A percentile compares a stretch with the other conserved stretches of the same genome.
These are phyloP conservation scores for Rhimphoctona megacephalus DNA, from an alignment of 2,888 invertebrate species.

Conservation along the genomic window DNA sequence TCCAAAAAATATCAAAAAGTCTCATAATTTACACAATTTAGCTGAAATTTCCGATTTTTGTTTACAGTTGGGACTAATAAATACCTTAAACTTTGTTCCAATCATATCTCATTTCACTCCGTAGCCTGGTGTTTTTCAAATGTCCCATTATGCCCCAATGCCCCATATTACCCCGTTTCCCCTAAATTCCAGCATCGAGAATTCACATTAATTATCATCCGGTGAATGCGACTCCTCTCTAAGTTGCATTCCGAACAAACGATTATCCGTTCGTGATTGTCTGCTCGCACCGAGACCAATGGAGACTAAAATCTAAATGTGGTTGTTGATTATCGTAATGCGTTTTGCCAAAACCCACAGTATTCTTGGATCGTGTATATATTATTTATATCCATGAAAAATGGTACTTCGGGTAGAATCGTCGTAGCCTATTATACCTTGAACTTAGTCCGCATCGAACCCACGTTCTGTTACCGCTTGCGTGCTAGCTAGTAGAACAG, in stretches of 20 bases:
- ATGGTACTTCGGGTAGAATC: conserved; percentile 32
- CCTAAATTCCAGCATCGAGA: not conserved
- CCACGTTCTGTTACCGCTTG: conserved; percentile 11
- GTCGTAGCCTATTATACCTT: conserved; percentile 11
- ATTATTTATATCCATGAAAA: conserved; percentile 10
- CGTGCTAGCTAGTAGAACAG: conserved; percentile 47
- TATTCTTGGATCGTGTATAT: conserved; percentile 8
- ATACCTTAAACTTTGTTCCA: no score
- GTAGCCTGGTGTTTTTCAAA: not conserved
- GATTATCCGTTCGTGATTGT: conserved; percentile 37
- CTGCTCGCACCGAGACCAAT: not conserved
- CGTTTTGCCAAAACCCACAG: not conserved
- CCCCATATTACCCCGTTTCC: not conserved
- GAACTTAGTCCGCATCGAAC: conserved; percentile 40
- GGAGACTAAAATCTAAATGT: conserved; percentile 6
- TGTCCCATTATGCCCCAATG: not conserved
- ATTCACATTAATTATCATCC: conserved; percentile 61
- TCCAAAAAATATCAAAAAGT: no score
- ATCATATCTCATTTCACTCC: not conserved
- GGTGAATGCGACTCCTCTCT: conserved; percentile 57
- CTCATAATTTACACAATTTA: no score
- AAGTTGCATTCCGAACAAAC: conserved; percentile 65
- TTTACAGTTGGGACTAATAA: no score
- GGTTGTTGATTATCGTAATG: conserved; percentile 48
- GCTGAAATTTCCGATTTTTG: no score